Conservation (phyloP, 1,140 invertebrate species). For the Yoshiicerus persimilis region DNA sequence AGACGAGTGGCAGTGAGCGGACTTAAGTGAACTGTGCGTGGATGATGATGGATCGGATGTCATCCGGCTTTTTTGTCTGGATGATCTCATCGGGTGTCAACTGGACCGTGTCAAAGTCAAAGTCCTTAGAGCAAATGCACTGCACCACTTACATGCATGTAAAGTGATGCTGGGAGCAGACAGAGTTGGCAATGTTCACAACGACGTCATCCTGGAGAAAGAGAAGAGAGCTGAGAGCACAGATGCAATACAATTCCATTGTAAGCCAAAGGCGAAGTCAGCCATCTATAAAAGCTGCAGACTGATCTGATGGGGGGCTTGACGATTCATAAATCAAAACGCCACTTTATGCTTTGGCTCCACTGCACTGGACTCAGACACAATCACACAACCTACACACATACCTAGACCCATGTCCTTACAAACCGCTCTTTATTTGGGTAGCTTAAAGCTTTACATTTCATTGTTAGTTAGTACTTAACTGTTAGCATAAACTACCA, state of each 20-base stretch:
- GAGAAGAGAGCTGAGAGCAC: neutral
- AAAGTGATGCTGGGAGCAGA: neutral
- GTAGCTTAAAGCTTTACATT: neutral
- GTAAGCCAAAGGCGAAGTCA: neutral
- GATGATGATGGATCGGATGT: slow-evolving; percentile 19
- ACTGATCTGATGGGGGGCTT: slow-evolving; percentile 1
- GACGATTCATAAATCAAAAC: slow-evolving; percentile 22
- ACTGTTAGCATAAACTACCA: neutral
- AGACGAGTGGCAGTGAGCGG: neutral
- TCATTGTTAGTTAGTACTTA: neutral
- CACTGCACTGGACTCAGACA: neutral
- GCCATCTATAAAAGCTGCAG: slow-evolving; percentile 9
- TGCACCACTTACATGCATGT: neutral
- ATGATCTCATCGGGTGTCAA: slow-evolving; percentile 28
- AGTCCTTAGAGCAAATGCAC: slow-evolving; percentile 1
- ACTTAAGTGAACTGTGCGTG: slow-evolving; percentile 16
- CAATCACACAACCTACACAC: neutral
- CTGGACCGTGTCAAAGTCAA: slow-evolving; percentile 21
- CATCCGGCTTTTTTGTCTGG: slow-evolving; percentile 9
- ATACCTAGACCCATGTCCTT: neutral
- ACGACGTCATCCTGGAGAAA: neutral
- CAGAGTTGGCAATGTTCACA: neutral
- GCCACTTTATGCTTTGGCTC: neutral
- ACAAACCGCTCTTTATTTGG: neutral
- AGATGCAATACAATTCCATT: neutral